A percentile compares a stretch with the other conserved stretches of the same genome.
phyloP scores from a whole-genome alignment of 2,113 vertebrate species.

The Tachysurus vachellii region DNA sequence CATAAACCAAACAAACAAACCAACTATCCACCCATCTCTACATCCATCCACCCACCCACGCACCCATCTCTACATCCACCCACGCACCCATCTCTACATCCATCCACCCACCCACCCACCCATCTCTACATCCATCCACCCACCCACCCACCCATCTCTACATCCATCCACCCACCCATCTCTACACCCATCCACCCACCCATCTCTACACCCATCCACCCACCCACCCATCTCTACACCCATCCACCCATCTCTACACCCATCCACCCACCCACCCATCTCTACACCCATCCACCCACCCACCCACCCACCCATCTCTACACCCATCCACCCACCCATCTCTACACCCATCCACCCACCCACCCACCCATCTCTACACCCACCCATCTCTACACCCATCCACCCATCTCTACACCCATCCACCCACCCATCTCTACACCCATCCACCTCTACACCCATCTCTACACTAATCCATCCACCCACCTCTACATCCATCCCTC shows the following conservation, averaged over 20 bases:
- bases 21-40: not conserved
- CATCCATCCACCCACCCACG: not conserved
- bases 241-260: not conserved
- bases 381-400: no score
- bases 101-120: not conserved
- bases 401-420: not conserved
- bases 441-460: not conserved
- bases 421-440: not conserved
- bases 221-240: not conserved
- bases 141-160: not conserved
- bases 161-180: not conserved
- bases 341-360: no score
- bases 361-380: not conserved
- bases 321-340: not conserved
- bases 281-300: not conserved
- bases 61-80: no score
- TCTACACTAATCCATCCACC: not conserved
- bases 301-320: not conserved
- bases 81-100: no score
- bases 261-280: not conserved
- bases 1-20: no score
- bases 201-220: not conserved
- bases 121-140: not conserved
- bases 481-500: not conserved
- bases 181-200: not conserved